Evolutionary conservation across 53 echinoderm and acorn worm species (phyloP), one percentile per base, ranked within the genome.

Genomic region (Echinarachnius parma): DNA sequence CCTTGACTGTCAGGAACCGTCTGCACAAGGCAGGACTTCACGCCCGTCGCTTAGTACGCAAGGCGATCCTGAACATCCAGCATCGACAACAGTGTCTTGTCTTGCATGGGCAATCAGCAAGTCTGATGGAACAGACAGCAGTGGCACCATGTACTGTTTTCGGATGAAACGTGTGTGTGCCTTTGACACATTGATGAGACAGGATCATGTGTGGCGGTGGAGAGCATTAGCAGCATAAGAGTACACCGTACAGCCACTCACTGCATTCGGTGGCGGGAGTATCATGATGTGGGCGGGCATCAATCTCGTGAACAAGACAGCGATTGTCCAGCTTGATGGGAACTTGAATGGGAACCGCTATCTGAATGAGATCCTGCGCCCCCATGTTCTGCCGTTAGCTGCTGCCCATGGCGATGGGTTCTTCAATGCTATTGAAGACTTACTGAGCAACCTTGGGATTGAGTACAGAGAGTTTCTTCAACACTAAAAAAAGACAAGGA

Each of bases 1-100:
- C 60, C 10, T 32, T 1, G 60, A 60, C 60, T 31, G 31, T 32
- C 18, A 60, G 60, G 9, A 60, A 60, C 60, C 18, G 32, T 60
- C 60, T 31, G 4, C 60, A 60, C 60, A 4, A 60, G 4, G n/a
- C 33, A 60, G 60, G 60, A 60, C 60, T 60, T 60, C 13, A 32
- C 31, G 60, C 33, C 60, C 33, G 32, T 60, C 60, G 32, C 18
- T 30, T 32, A 42, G 42, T 42, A 42, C 42, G 8, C 7, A 42
- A 42, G 42, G 14, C 42, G 8, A 42, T 49, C 13, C 9, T 61
- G 3, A 20, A n/a, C n/a, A n/a, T n/a, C n/a, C n/a, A n/a, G n/a
- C n/a, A n/a, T n/a, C n/a, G n/a, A n/a, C n/a, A n/a, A n/a, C n/a
- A n/a, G n/a, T n/a, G n/a, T n/a, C n/a, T n/a, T n/a, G n/a, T n/a